These are phyloP conservation scores for Teleopsis dalmanni DNA, from an alignment of 1,140 invertebrate genomes.

Conservation along the genomic window DNA sequence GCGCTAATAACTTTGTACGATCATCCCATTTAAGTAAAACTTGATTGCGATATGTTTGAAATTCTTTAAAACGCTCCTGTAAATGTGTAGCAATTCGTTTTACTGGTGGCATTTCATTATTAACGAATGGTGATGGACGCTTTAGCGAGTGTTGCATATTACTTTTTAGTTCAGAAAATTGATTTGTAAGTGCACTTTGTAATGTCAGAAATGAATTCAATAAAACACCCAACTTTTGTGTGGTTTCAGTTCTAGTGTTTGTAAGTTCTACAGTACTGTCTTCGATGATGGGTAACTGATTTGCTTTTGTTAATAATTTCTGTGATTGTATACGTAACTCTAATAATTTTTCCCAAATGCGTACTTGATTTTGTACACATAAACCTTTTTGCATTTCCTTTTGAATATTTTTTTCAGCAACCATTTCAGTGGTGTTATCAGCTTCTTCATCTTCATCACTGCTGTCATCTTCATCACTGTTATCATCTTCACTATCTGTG, in stretches of 20 bases:
- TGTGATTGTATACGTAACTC: constrained; percentile 80
- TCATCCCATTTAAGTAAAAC: constrained; percentile 89
- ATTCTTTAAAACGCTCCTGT: constrained; percentile 54
- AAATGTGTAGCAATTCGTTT: constrained; percentile 60
- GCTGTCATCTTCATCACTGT: constrained; percentile 15
- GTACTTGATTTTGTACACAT: constrained; percentile 67
- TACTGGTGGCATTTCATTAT: constrained; percentile 41
- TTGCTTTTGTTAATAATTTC: constrained; percentile 63
- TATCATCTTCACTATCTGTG: constrained; percentile 25
- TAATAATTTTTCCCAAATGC: constrained; percentile 73
- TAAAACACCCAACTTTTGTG: constrained; percentile 50
- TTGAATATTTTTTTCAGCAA: constrained; percentile 40
- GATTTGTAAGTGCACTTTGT: constrained; percentile 41
- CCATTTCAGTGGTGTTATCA: constrained; percentile 31
- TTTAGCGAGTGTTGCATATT: constrained; percentile 36
- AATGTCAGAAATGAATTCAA: constrained; percentile 59
- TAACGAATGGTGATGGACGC: constrained; percentile 24
- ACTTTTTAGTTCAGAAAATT: constrained; percentile 39
- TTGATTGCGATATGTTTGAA: constrained; percentile 64
- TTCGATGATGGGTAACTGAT: constrained; percentile 64
- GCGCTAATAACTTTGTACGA: constrained; percentile 66
- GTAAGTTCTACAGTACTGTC: constrained; percentile 17
- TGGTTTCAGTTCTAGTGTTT: constrained; percentile 48
- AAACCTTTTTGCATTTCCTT: constrained; percentile 64
- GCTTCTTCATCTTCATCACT: constrained; percentile 36